Evolutionary conservation across 92 coral and sea anemone species (phyloP).

Genomic region (Parazoanthus darwini): DNA sequence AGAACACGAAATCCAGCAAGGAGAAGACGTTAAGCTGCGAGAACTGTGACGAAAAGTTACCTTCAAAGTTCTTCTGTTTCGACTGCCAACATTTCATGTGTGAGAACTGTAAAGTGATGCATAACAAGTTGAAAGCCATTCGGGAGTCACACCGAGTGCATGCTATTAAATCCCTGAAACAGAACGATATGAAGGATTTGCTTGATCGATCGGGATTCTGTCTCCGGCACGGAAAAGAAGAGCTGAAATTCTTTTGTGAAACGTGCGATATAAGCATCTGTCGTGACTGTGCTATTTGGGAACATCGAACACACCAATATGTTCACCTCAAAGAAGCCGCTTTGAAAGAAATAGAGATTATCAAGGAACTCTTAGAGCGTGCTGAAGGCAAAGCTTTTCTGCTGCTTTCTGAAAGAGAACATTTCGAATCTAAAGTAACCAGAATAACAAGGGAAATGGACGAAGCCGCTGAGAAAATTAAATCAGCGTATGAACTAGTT

Average conservation of each 20-base stretch:
- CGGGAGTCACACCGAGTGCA: constrained; percentile 29
- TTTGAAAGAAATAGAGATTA: constrained; percentile 29
- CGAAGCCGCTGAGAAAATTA: constrained; percentile 6
- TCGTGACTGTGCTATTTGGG: constrained; percentile 41
- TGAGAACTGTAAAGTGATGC: constrained; percentile 27
- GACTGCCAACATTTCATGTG: constrained; percentile 46
- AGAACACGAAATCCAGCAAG: background rate
- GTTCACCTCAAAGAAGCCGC: constrained; percentile 31
- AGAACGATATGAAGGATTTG: constrained; percentile 21
- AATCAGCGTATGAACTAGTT: constrained; percentile 18
- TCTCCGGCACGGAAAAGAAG: constrained; percentile 19
- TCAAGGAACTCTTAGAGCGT: constrained; percentile 17
- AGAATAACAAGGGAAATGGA: constrained; percentile 30
- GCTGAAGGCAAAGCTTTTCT: constrained; percentile 24
- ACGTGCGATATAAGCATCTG: constrained; percentile 31
- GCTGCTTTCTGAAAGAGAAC: constrained; percentile 26
- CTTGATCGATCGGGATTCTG: constrained; percentile 34
- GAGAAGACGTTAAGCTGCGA: constrained; percentile 32
- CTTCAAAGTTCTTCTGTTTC: constrained; percentile 19
- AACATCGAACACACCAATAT: constrained; percentile 20
- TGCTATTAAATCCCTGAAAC: constrained; percentile 13
- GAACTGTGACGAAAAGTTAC: constrained; percentile 30
- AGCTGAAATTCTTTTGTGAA: constrained; percentile 37
- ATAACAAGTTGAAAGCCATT: constrained; percentile 28
- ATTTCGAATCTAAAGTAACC: constrained; percentile 34